Conservation (phyloP, 2,797 vertebrate genomes). For the Myotis vivesi region DNA sequence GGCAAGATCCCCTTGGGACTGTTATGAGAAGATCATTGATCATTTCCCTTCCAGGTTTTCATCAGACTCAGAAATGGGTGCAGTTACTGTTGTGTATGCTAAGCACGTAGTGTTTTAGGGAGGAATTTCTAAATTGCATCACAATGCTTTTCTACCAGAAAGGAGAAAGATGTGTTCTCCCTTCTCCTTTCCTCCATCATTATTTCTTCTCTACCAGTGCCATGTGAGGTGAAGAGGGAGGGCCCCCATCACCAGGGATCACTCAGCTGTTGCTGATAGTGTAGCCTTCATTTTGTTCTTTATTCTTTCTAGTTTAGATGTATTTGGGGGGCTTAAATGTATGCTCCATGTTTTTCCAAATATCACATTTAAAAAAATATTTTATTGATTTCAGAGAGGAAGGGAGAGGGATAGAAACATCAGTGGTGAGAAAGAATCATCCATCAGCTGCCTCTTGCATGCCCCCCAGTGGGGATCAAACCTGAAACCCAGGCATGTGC, state of each 20-base stretch:
- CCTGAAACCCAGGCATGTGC: no score
- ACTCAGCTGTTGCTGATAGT: not conserved
- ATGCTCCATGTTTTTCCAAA: not conserved
- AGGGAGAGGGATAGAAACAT: no score
- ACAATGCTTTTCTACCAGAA: not conserved
- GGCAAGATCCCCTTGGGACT: not conserved
- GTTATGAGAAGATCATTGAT: not conserved
- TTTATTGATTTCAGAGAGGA: no score
- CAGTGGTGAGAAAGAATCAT: no score
- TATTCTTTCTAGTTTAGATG: not conserved
- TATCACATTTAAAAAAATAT: not conserved
- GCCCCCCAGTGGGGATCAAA: no score
- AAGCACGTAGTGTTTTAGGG: not conserved
- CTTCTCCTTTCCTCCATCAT: not conserved
- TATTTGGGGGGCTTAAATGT: not conserved
- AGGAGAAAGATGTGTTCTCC: not conserved
- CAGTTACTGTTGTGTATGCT: not conserved
- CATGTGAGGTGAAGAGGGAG: not conserved
- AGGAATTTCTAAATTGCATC: not conserved
- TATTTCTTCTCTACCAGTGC: not conserved
- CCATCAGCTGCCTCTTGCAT: no score
- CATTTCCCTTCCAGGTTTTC: not conserved
- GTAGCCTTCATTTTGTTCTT: not conserved
- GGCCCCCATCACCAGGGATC: not conserved
- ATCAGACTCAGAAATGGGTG: not conserved